Base-by-base conservation (phyloP, 2,797 vertebrate species). In the Bucorvus abyssinicus region DNA sequence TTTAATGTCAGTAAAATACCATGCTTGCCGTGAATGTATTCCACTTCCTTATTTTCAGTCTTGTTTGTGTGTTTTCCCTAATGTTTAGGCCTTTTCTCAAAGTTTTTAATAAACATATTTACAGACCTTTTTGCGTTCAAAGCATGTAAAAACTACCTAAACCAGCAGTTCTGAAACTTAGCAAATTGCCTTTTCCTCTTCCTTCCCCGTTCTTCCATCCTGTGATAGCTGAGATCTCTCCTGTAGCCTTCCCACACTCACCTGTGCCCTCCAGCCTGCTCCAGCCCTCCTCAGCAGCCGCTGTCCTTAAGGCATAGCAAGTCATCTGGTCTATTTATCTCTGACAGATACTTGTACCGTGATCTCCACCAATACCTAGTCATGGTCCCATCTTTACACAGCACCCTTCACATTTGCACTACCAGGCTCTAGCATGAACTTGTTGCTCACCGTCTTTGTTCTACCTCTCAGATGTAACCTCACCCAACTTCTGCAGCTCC, bases 1-100 rank as follows among this genome's bases (percentile, higher is more conserved):
- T 93, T 90, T 95, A 84, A 89, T 93, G 88, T 92, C 86, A 83
- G 61, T 70, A 69, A 84, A 95, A 90, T 86, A 73, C 57, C 88
- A 67, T 38, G 55, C 73, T 87, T 95, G 69, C 77, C 88, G 76
- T 94, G 94, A 55, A 71, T 63, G 60, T 42, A 15, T 95, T 95
- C 75, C 64, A 53, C 27, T 67, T 77, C 73, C 55, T 80, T 87
- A 36, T 78, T 96, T 93, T 71, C 84, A 86, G n/a, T 50, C 69
- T 45, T 85, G 55, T 61, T 94, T 86, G 47, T 96, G 47, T 96
- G 77, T 88, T 87, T 94, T 78, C 13, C 26, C 47, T 86, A 7
- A 94, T 96, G 83, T 91, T 95, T 45, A 60, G 50, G 24, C 52
- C 82, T 93, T 85, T 88, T n/a, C 55, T 90, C 70, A 68, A 60